Evolutionary conservation across 1,140 invertebrate genomes (phyloP).

Genomic region (Ceratina calcarata): DNA sequence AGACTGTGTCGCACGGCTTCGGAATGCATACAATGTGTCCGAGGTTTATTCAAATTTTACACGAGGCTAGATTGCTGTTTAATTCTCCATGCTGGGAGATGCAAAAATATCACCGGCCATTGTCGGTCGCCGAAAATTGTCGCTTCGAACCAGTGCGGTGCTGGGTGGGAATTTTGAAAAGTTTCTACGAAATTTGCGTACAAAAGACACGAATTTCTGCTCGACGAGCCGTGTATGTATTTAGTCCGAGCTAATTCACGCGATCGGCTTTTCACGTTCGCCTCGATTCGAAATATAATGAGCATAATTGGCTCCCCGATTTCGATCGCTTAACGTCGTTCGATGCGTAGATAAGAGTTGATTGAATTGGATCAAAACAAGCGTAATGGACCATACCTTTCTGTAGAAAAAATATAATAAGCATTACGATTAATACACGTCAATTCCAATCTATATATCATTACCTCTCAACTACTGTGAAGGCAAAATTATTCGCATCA

Average conservation of each 20-base stretch:
- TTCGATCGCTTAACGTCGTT: slow-evolving; percentile 34
- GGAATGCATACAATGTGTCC: background rate
- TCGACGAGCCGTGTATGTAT: slow-evolving; percentile 8
- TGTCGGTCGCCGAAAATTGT: background rate
- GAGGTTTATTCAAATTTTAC: slow-evolving; percentile 44
- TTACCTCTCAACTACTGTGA: too few species aligned
- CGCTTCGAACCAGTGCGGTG: background rate
- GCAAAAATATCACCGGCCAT: slow-evolving; percentile 16
- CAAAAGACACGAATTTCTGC: slow-evolving; percentile 9
- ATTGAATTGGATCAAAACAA: background rate
- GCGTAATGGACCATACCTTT: background rate
- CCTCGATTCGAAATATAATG: slow-evolving; percentile 19
- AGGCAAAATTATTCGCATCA: too few species aligned
- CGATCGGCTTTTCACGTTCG: slow-evolving; percentile 25
- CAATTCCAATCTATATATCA: too few species aligned
- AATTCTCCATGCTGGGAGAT: slow-evolving; percentile 9
- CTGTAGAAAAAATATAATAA: background rate
- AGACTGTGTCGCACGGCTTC: background rate
- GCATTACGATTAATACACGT: background rate
- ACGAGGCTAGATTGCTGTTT: slow-evolving; percentile 29
- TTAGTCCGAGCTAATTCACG: slow-evolving; percentile 26
- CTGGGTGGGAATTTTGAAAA: slow-evolving; percentile 19
- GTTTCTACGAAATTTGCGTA: background rate
- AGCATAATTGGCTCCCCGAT: slow-evolving; percentile 17
- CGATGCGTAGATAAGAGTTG: background rate